Evolutionary conservation across 2,113 vertebrate species (phyloP).

Genomic region (Circaetus cinerascens): DNA sequence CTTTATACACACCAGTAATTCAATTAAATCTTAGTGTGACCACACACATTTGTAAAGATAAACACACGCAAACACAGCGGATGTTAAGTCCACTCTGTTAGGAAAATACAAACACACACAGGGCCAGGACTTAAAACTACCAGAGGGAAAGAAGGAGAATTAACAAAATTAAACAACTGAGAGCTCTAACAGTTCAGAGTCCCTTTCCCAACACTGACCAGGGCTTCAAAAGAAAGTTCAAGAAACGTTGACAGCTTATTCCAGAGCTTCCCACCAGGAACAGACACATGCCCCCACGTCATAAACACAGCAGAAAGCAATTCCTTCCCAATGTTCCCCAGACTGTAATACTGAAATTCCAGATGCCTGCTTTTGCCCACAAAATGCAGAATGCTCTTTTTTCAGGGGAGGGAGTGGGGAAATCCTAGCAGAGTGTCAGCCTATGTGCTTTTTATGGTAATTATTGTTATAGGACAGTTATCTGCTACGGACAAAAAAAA

Average conservation of each 20-base stretch:
- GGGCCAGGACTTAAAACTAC: background rate
- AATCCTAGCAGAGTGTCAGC: background rate
- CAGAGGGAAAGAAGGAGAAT: background rate
- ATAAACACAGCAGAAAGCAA: background rate
- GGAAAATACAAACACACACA: background rate
- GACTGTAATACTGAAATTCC: background rate
- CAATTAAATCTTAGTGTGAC: background rate
- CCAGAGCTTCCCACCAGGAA: background rate
- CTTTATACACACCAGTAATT: background rate
- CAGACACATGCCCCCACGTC: background rate
- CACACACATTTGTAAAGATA: background rate
- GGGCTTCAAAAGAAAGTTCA: background rate
- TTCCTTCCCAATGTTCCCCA: background rate
- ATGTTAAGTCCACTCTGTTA: background rate
- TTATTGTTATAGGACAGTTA: background rate
- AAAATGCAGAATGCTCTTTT: background rate
- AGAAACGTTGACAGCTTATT: background rate
- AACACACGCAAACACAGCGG: background rate
- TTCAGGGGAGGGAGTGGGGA: background rate
- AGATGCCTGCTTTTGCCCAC: background rate
- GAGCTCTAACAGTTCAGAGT: background rate
- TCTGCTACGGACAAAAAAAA: background rate
- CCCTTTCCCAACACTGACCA: background rate
- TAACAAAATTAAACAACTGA: background rate
- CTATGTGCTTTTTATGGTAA: background rate